Evolutionary conservation across 2,113 vertebrate genomes (phyloP), one percentile per base, ranked within the genome.

Genomic region (Chelonoidis abingdonii): DNA sequence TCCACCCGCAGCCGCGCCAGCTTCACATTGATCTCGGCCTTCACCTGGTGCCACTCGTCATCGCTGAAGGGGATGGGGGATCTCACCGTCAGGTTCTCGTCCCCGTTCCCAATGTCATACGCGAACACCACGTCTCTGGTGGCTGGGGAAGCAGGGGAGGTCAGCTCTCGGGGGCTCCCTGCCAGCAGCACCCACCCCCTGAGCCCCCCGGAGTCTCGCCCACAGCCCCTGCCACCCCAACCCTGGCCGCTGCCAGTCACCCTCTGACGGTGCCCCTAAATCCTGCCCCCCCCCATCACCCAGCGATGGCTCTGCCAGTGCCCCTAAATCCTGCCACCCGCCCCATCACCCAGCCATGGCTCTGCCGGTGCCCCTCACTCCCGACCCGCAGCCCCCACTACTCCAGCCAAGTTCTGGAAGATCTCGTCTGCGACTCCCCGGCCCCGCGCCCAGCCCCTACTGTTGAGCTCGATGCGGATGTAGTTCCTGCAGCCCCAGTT

Each of bases 1-100:
- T 99, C 99, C 84, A 99, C 99, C n/a, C 99, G 99, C 57, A 99
- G 98, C 31, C 99, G 98, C 0, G 99, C 99, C 94, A 99, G 92
- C 95, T 99, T 99, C 94, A 99, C 99, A 0, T 99, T 99, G 97
- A 99, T 98, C 97, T 99, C 99, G 0, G 99, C 99, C 95, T 99
- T 99, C 89, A 99, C 99, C 89, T 99, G 98, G 94, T 99, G 99
- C 99, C 99, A 99, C 95, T 99, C 99, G 0, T 99, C 99, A 0
- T 99, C 99, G 0, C 99, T 99, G 87, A 99, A 99, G 41, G 98
- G 98, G 14, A 98, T 96, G 10, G 96, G 98, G 0, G 99, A 99
- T 38, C 95, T 97, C 10, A 99, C 98, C 0, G 99, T 99, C 89
- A 99, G 98, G 89, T 99, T 99, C 93, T 99, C 98, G 1, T 99